Base-by-base conservation (phyloP, 1,140 invertebrate species). In the Tetramorium simillimum region DNA sequence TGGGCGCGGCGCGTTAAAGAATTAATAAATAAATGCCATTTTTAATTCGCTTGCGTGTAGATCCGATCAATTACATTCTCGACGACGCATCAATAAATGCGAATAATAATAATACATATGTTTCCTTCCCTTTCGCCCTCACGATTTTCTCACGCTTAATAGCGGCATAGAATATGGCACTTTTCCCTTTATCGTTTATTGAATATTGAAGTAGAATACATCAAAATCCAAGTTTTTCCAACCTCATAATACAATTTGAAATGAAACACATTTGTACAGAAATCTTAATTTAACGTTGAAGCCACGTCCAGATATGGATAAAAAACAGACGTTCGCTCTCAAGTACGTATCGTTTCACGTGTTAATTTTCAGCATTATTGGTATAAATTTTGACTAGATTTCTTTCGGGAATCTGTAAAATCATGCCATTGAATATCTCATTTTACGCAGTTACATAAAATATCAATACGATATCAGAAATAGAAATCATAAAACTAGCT, bases 381-480 rank as follows among this genome's bases (percentile, higher is more conserved):
- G 16, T 72, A 51, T 51, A 72, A 51, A 33, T 5, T 60, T 72
- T 1, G n/a, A 43, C 40, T 12, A 43, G n/a, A 76, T 77, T 43
- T 60, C 40, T 62, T 24, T 28, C 16, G 9, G 5, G 9, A 77
- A 46, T 46, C 21, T 18, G 46, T 62, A 28, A 60, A 77, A 7
- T 28, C 16, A 10, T 24, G 5, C 58, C 75, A 60, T 62, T 40
- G 62, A 77, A 62, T 62, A 62, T 62, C 28, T 60, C 21, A 76
- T 60, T 0, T 60, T 43, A 28, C 51, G 14, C 16, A 46, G 21
- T 76, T 60, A 76, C 37, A 40, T 60, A 18, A 58, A 76, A 43
- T 33, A 43, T 21, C 21, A 58, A 33, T 33, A 33, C 33, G 3
- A 33, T 58, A 33, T 33, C 21, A 46, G 4, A 62, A 40, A 9